These are phyloP conservation scores for Homalodisca vitripennis DNA, from an alignment of 1,140 invertebrate genomes.

Conservation along the genomic window DNA sequence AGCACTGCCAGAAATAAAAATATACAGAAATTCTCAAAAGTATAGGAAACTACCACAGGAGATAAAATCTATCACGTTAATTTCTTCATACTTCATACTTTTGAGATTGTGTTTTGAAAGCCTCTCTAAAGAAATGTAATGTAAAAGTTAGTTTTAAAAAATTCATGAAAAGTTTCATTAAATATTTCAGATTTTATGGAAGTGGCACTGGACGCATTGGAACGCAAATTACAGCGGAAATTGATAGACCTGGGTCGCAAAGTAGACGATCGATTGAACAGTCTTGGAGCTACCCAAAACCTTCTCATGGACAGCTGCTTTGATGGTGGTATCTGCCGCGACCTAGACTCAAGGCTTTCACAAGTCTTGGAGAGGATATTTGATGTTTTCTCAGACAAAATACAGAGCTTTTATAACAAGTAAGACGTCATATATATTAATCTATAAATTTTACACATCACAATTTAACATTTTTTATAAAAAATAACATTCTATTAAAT, in stretches of 20 bases:
- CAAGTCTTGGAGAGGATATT: constrained; percentile 57
- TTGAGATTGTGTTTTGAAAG: too few relatives aligned
- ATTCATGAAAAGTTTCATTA: too few relatives aligned
- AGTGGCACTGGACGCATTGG: constrained; percentile 32
- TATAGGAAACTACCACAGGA: not conserved
- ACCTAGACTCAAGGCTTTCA: constrained; percentile 54
- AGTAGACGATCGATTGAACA: constrained; percentile 52
- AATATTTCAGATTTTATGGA: constrained; percentile 34
- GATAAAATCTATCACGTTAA: too few relatives aligned
- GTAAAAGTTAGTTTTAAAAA: too few relatives aligned
- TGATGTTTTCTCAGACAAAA: constrained; percentile 19
- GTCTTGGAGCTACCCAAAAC: constrained; percentile 56
- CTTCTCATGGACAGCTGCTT: constrained; percentile 59
- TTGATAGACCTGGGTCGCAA: constrained; percentile 43
- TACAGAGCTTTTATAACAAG: constrained; percentile 12
- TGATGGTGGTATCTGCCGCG: constrained; percentile 57
- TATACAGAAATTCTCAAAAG: too few relatives aligned
- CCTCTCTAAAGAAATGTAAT: too few relatives aligned
- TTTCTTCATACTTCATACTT: too few relatives aligned
- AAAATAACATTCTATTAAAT: too few relatives aligned
- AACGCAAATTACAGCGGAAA: constrained; percentile 37
- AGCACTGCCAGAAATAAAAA: too few relatives aligned
- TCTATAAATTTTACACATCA: too few relatives aligned
- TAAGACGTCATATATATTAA: too few relatives aligned
- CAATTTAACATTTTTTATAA: too few relatives aligned